Evolutionary conservation across 1,140 invertebrate species (phyloP).

Genomic region (Drosophila tsacasi): DNA sequence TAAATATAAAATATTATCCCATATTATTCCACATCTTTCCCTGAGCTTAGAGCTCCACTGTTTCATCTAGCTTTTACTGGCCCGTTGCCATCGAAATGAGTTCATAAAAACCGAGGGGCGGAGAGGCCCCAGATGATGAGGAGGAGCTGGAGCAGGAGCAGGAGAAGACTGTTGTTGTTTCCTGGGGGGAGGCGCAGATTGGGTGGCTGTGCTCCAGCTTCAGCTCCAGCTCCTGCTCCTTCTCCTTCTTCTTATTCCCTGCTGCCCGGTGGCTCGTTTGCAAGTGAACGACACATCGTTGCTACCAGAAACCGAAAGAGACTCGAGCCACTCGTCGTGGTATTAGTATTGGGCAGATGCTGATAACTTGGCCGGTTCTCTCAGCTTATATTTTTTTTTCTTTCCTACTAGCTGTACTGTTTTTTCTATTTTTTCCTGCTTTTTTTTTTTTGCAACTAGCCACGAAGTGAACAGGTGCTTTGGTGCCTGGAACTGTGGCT

Average conservation of each 20-base stretch:
- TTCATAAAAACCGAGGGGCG: conserved; percentile 60
- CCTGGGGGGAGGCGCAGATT: conserved; percentile 38
- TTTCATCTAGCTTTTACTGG: conserved; percentile 25
- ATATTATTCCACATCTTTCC: not conserved
- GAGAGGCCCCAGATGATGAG: conserved; percentile 35
- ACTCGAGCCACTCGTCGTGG: conserved; percentile 27
- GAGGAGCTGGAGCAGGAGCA: not conserved
- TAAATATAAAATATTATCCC: not conserved
- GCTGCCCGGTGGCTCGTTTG: conserved; percentile 65
- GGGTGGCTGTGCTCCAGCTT: conserved; percentile 17
- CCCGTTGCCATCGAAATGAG: conserved; percentile 64
- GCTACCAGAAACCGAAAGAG: conserved; percentile 43
- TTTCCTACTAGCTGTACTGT: conserved; percentile 10
- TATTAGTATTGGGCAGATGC: conserved; percentile 66
- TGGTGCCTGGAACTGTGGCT: conserved; percentile 32
- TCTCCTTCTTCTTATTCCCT: conserved; percentile 15
- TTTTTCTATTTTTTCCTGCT: conserved; percentile 32
- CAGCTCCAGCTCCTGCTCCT: not conserved
- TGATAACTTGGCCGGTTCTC: conserved; percentile 73
- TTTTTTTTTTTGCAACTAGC: conserved; percentile 26
- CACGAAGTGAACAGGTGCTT: conserved; percentile 60
- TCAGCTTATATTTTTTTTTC: conserved; percentile 20
- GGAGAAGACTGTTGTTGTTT: conserved; percentile 5
- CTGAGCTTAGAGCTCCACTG: conserved; percentile 43
- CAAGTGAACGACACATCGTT: conserved; percentile 70